Conservation (phyloP, 2,113 vertebrate species). For the Connochaetes taurinus region DNA sequence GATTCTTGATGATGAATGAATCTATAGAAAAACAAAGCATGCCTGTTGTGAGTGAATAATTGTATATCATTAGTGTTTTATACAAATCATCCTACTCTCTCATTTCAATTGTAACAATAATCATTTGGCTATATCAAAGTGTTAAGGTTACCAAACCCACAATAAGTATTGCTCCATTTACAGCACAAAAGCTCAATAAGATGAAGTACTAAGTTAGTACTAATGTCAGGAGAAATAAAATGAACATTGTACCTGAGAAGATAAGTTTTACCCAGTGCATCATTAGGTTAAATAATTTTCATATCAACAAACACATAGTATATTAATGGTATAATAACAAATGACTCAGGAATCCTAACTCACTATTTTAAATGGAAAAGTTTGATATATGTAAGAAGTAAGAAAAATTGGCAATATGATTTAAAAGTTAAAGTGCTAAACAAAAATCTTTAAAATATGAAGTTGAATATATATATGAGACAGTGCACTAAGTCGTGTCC, state of each 20-base stretch:
- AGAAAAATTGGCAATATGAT: not conserved
- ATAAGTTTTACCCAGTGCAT: not conserved
- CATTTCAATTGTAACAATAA: slow-evolving; percentile 1
- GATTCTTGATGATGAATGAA: slow-evolving; percentile 23
- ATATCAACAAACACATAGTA: not conserved
- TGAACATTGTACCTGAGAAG: not conserved
- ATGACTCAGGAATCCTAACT: not conserved
- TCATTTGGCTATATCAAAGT: not conserved
- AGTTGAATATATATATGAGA: not conserved
- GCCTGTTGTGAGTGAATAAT: not conserved
- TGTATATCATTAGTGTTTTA: slow-evolving; percentile 9
- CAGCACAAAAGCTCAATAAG: not conserved
- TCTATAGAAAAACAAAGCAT: not conserved
- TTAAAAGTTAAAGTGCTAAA: not conserved
- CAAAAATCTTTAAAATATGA: not conserved
- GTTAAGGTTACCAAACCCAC: not conserved
- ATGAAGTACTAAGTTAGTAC: not conserved
- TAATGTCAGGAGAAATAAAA: not conserved
- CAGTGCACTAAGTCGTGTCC: too few relatives aligned
- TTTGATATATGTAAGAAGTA: not conserved
- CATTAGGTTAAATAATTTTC: not conserved
- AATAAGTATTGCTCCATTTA: not conserved
- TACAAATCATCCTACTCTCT: not conserved
- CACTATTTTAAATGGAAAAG: not conserved
- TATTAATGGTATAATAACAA: not conserved